Percentiles rank a stretch among this genome's conserved stretches.
phyloP scores from a whole-genome alignment of 2,113 vertebrate genomes.

The Menidia beryllina region DNA sequence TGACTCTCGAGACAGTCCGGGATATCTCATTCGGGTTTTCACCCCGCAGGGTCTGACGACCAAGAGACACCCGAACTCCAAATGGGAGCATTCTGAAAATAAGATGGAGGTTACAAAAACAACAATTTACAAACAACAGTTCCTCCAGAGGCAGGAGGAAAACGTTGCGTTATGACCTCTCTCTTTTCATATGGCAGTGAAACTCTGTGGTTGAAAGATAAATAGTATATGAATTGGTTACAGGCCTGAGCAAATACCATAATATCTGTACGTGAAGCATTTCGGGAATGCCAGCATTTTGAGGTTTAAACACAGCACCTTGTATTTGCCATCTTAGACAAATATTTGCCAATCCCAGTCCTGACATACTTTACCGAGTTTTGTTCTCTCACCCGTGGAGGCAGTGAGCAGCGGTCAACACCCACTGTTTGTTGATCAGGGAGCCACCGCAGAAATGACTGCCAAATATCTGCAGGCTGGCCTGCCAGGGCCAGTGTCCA shows the following conservation, averaged over 20 bases:
- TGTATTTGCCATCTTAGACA: conserved; percentile 9
- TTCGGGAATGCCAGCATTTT: neutral
- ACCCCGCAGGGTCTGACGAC: conserved; percentile 51
- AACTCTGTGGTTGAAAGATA: too few species aligned
- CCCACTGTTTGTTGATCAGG: conserved; percentile 78
- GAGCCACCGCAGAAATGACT: conserved; percentile 77
- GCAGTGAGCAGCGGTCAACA: conserved; percentile 82
- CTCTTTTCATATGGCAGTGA: too few species aligned
- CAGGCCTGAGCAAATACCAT: neutral
- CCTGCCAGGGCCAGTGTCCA: conserved; percentile 80
- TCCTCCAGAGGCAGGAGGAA: too few species aligned
- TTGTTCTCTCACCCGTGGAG: conserved; percentile 21
- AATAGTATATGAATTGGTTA: too few species aligned
- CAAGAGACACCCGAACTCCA: conserved; percentile 29
- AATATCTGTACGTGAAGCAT: neutral
- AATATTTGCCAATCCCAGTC: neutral
- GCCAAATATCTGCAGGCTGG: conserved; percentile 57
- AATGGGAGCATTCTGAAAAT: neutral
- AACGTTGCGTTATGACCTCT: too few species aligned
- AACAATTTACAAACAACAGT: rapidly evolving
- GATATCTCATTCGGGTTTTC: conserved; percentile 37
- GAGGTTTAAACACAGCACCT: neutral
- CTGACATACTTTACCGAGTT: neutral
- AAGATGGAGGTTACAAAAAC: neutral
- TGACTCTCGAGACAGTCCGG: conserved; percentile 27